These are phyloP conservation scores for Symphodus melops DNA, from an alignment of 2,113 vertebrate species.

Conservation along the genomic window DNA sequence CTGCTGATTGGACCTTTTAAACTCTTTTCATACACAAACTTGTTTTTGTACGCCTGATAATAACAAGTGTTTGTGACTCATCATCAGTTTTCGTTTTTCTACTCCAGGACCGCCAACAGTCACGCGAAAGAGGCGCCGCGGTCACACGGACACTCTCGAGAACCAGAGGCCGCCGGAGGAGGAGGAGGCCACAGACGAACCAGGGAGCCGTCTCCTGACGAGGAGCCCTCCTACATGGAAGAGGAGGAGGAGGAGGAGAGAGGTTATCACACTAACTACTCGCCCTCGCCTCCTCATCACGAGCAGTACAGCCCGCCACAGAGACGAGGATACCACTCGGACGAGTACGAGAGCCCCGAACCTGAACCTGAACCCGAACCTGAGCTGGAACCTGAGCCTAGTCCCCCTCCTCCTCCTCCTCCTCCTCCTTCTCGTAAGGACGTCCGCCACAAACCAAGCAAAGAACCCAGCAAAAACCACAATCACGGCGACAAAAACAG, in stretches of 20 bases:
- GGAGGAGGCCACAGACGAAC: constrained; percentile 78
- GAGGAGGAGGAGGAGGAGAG: constrained; percentile 82
- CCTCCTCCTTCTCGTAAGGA: constrained; percentile 66
- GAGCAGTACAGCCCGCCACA: constrained; percentile 82
- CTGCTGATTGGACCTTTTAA: no score
- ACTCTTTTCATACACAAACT: no score
- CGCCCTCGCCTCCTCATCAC: constrained; percentile 83
- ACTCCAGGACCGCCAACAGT: constrained; percentile 68
- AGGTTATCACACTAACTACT: constrained; percentile 85
- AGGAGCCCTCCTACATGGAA: constrained; percentile 65
- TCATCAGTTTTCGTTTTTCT: not conserved
- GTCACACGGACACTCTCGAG: constrained; percentile 61
- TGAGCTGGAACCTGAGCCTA: constrained; percentile 79
- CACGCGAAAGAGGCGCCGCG: constrained; percentile 68
- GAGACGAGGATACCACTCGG: constrained; percentile 78
- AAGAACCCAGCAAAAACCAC: constrained; percentile 73
- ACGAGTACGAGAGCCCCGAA: constrained; percentile 83
- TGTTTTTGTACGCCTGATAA: no score
- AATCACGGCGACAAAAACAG: constrained; percentile 58
- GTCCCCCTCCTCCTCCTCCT: constrained; percentile 47
- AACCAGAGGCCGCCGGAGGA: constrained; percentile 31
- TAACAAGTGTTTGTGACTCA: no score
- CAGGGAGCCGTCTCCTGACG: constrained; percentile 81
- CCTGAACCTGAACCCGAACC: constrained; percentile 74
- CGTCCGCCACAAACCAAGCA: constrained; percentile 74